Evolutionary conservation across 1,140 invertebrate genomes (phyloP), one percentile per base, ranked within the genome.

Genomic region (Penaeus japonicus): DNA sequence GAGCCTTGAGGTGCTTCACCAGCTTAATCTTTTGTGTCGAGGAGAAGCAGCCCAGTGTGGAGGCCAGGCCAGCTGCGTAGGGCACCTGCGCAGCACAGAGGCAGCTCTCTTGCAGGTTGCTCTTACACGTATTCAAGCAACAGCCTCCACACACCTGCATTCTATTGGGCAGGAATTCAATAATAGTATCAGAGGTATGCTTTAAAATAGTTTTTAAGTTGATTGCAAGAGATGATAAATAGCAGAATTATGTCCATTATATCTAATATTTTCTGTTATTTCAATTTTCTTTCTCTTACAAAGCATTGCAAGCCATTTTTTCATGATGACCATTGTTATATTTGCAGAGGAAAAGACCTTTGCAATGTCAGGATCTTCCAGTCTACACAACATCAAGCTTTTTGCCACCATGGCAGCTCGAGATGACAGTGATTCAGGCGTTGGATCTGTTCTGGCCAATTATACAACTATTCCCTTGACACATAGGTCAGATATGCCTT

Each of bases 371-470:
- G 85, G 85, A 82, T 87, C 85, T 4, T 82, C 57, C 79, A 87
- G 85, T 24, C 78, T 87, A n/a, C 85, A 87, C 27, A 87, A 87
- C 78, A 73, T 87, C 35, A 87, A 87, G 62, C 78, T 87, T 10
- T 70, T 73, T 30, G 77, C 84, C 22, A 20, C 79, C 10, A 47
- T 47, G 24, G 47, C 24, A 2, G 27, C 59, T 10, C 35, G 85
- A 18, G 85, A 87, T 5, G 85, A 87, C 47, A 82, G 59, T 54
- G 85, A 87, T 59, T 81, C 85, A 22, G 85, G 85, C 12, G 78
- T 87, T n/a, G 85, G 85, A n/a, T 87, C 85, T 32, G 85, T 87
- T 17, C 30, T 87, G 20, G 85, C 85, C 30, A 87, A 87, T 55
- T 82, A 87, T 62, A 73, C 85, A 22, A 82, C 78, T n/a, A 87